Evolutionary conservation across 2,888 invertebrate species (phyloP), one percentile per base, ranked within the genome.

Genomic region (Pterostichus niger): DNA sequence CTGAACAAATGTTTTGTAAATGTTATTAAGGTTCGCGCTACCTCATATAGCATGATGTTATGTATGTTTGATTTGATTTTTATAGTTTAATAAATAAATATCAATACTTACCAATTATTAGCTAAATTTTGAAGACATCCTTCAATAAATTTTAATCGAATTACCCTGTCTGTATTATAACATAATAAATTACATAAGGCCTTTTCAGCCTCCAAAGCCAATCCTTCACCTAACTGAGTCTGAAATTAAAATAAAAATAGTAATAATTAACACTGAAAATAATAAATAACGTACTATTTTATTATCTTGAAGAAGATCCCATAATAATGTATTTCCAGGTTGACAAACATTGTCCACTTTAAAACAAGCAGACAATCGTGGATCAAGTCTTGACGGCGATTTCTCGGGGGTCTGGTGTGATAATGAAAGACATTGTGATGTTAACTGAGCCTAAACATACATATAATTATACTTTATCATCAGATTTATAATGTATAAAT

Each of bases 141-240:
- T 89, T 98, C 98, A 85, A 98, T 98, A 88, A 98, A 98, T 90
- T 98, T 97, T 90, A 97, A 97, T 82, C 97, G 92, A 85, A 98
- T 96, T 84, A 96, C 93, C 85, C 96, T 95, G 89, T 98, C 98
- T 1, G 96, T 96, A 87, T 96, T 97, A 88, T 96, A 98, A 88
- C 97, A 97, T 0, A 98, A 91, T 31, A 98, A 91, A 86, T 96
- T 96, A 86, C 96, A 97, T 0, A 98, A 91, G 1, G 97, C 96
- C 87, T 98, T 98, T 89, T 98, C 98, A 0, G 98, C 97, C 90
- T 98, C 98, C n/a, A 96, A 89, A 0, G 97, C 97, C 77, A 98
- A 90, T 0, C 98, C 97, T 90, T 98, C 98, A 0, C 97, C 96
- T 4, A 98, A 90, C 88, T 96, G 95, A 83, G 94, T 94, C 96